A percentile compares a stretch with the other conserved stretches of the same genome.
Conservation (phyloP, 2,888 invertebrate genomes). For the Abrostola triplasia region DNA sequence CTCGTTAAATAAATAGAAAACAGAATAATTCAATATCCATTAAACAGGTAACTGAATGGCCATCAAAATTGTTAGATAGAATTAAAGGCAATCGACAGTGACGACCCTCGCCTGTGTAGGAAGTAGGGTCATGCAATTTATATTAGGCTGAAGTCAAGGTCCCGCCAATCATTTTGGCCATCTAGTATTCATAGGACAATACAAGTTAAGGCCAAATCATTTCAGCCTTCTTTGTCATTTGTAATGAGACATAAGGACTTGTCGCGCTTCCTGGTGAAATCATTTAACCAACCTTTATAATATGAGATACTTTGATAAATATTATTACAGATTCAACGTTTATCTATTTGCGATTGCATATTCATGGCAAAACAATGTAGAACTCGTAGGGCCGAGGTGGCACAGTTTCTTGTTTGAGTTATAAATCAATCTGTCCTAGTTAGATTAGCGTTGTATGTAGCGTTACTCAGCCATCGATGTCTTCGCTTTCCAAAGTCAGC, state of each 20-base stretch:
- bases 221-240: constrained; percentile 53
- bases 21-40: constrained; percentile 41
- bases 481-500: constrained; percentile 78
- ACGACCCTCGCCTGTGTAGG: constrained; percentile 81
- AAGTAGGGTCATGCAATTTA: constrained; percentile 85
- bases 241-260: constrained; percentile 42
- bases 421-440: constrained; percentile 85
- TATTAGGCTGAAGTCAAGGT: constrained; percentile 86
- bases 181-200: constrained; percentile 83
- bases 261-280: constrained; percentile 37
- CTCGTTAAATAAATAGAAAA: constrained; percentile 17
- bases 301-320: constrained; percentile 27
- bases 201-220: constrained; percentile 77
- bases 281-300: constrained; percentile 18
- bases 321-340: constrained; percentile 49
- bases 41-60: constrained; percentile 50
- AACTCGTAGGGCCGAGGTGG: constrained; percentile 83
- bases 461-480: constrained; percentile 73
- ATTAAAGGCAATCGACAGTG: constrained; percentile 76
- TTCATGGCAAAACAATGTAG: constrained; percentile 82
- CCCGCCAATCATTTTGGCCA: constrained; percentile 83
- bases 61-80: constrained; percentile 67
- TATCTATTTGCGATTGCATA: constrained; percentile 74
- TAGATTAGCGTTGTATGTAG: constrained; percentile 79
- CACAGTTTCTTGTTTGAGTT: constrained; percentile 84